A percentile compares a stretch with the other conserved stretches of the same genome.
Evolutionary conservation across 2,888 invertebrate genomes (phyloP).

Genomic region (Nomada hirtipes): DNA sequence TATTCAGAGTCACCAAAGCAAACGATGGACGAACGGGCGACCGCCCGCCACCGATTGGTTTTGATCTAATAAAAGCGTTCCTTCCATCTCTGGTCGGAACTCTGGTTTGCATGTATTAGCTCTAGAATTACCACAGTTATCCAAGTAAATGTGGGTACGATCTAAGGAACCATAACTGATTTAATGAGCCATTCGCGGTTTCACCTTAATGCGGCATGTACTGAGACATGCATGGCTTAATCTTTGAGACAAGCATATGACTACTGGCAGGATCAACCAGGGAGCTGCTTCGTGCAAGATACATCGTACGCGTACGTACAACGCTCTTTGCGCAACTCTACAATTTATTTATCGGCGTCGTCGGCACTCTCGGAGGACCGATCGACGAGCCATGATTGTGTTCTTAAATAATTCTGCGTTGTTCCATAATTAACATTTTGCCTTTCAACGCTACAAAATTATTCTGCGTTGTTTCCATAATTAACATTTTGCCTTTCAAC

Average conservation of each 20-base stretch:
- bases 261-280: slow-evolving; percentile 85
- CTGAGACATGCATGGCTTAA: slow-evolving; percentile 89
- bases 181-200: slow-evolving; percentile 87
- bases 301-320: too few relatives aligned
- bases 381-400: too few relatives aligned
- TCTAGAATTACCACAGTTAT: slow-evolving; percentile 89
- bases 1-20: too few relatives aligned
- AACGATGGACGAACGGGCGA: too few relatives aligned
- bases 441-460: too few relatives aligned
- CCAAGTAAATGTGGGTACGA: slow-evolving; percentile 85
- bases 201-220: slow-evolving; percentile 86
- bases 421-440: too few relatives aligned
- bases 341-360: slow-evolving; percentile 80
- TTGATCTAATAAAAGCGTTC: slow-evolving; percentile 18
- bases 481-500: too few relatives aligned
- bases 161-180: slow-evolving; percentile 87
- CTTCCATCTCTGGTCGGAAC: slow-evolving; percentile 81
- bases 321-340: too few relatives aligned
- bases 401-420: too few relatives aligned
- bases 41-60: too few relatives aligned
- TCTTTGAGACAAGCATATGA: slow-evolving; percentile 89
- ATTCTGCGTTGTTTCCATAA: too few relatives aligned
- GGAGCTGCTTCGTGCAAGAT: slow-evolving; percentile 31
- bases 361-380: slow-evolving; percentile 78
- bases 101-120: slow-evolving; percentile 88